Evolutionary conservation across 64 coral and sea anemone genomes (phyloP).

Genomic region (Orbicella faveolata): DNA sequence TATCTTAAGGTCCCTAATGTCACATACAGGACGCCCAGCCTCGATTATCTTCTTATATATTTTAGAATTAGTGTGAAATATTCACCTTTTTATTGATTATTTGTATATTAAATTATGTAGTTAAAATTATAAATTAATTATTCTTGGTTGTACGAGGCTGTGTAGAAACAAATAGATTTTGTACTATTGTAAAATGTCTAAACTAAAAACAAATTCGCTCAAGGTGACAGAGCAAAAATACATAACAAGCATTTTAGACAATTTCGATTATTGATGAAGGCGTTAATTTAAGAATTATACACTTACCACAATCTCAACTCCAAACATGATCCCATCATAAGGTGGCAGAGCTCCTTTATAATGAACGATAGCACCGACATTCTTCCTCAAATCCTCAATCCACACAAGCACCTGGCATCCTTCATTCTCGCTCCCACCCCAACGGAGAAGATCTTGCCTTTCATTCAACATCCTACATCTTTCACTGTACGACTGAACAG

Average conservation of each 20-base stretch:
- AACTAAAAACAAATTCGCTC: background rate
- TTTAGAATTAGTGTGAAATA: no score
- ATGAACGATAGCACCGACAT: constrained; percentile 53
- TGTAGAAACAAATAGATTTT: no score
- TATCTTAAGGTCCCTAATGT: no score
- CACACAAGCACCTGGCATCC: constrained; percentile 64
- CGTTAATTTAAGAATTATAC: background rate
- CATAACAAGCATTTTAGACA: no score
- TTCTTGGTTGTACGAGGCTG: no score
- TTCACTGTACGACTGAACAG: constrained; percentile 47
- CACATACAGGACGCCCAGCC: no score
- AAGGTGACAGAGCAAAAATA: background rate
- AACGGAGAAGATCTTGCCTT: background rate
- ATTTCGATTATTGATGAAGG: no score
- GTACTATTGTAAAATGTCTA: no score
- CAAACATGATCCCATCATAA: constrained; percentile 91
- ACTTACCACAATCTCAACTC: constrained; percentile 85
- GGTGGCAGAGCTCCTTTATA: constrained; percentile 74
- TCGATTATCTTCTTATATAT: no score
- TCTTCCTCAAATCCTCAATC: constrained; percentile 69
- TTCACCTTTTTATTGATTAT: no score
- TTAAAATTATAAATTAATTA: no score
- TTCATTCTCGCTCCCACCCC: constrained; percentile 37
- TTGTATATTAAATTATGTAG: no score
- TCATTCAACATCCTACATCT: constrained; percentile 46